Evolutionary conservation across 2,113 vertebrate species (phyloP), one percentile per base, ranked within the genome.

Genomic region (Ibidorhyncha struthersii): DNA sequence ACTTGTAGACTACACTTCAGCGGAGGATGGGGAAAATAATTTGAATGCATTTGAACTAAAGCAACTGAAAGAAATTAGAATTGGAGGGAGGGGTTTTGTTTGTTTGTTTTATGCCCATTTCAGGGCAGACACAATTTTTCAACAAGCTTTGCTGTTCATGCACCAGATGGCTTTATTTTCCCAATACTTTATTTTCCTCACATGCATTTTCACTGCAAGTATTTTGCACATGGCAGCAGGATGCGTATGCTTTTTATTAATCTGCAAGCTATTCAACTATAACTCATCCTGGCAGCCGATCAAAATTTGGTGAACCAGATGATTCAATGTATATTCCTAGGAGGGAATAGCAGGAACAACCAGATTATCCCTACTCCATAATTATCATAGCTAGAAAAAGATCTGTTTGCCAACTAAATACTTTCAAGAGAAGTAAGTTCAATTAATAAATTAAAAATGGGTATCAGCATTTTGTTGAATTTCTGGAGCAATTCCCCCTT

Each of bases 81-180:
- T 50, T 69, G 12, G 9, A 43, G 59, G 72, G 41, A 93, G 81
- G 73, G 26, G 63, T 4, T 95, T 81, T 73, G 93, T 95, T 96
- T 96, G 85, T 92, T 96, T 97, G 83, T 83, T 97, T 92, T 89
- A 82, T 67, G 47, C 61, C 72, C 67, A 9, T 77, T 90, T 93
- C 45, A 53, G 82, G 86, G 89, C 82, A 96, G 90, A 87, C 70
- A 93, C 25, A 36, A 59, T 70, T 94, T 94, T 90, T 87, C 87
- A 95, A 43, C 62, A 52, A 87, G 87, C 81, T 93, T 67, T 96
- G 78, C 87, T 95, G 36, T 87, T 96, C 49, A 43, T 6, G 34
- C 84, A 85, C 56, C 91, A 96, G 93, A 94, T 93, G 93, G 93
- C 70, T 95, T 93, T 95, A 71, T 96, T 96, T 91, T 96, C 49